Evolutionary conservation across 2,797 vertebrate species (phyloP).

Genomic region (Peromyscus eremicus): DNA sequence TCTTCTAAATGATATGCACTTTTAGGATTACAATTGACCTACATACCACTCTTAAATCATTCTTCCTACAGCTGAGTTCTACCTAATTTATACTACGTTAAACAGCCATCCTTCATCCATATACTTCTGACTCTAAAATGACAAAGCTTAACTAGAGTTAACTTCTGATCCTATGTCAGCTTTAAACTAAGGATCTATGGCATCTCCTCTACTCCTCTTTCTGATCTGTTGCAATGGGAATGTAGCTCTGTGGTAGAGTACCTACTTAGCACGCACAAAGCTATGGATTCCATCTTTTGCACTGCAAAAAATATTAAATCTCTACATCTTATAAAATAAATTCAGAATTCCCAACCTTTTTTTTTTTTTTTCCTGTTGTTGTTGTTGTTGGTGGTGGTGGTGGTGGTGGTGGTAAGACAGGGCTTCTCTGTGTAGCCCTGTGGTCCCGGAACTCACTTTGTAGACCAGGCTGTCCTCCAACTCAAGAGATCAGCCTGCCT

Average conservation of each 20-base stretch:
- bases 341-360: neutral
- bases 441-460: neutral
- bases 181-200: constrained; percentile 7
- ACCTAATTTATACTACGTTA: constrained; percentile 18
- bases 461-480: neutral
- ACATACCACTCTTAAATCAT: constrained; percentile 20
- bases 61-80: constrained; percentile 37
- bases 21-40: constrained; percentile 46
- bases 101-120: neutral
- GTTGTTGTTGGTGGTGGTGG: neutral
- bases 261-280: neutral
- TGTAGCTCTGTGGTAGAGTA: neutral
- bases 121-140: constrained; percentile 20
- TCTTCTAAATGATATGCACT: neutral
- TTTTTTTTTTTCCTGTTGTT: neutral
- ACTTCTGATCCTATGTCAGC: neutral
- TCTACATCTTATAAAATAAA: constrained; percentile 47
- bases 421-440: neutral
- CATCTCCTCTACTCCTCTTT: neutral
- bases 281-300: neutral
- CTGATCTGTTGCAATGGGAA: neutral
- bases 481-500: neutral
- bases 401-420: neutral
- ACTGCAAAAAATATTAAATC: neutral
- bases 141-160: neutral